Evolutionary conservation across 2,888 invertebrate genomes (phyloP).

Genomic region (Electrophaes corylata): DNA sequence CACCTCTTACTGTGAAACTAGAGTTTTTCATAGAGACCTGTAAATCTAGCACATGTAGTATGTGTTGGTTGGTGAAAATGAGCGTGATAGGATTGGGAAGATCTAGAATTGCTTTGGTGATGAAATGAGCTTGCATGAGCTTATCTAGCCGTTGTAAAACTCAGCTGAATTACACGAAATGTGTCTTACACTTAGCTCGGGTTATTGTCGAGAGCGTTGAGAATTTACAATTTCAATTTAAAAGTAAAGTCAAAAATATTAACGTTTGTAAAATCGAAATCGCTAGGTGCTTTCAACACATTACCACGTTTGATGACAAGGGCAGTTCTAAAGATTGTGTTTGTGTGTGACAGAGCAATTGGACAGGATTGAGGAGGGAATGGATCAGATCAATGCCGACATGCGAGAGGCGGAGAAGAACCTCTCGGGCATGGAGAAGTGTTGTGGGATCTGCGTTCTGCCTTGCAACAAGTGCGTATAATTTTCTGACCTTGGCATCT

Average conservation of each 20-base stretch:
- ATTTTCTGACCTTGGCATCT: background rate
- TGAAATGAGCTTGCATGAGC: conserved; percentile 62
- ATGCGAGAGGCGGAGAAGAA: conserved; percentile 99
- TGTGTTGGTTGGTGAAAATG: conserved; percentile 7
- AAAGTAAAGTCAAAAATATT: conserved; percentile 43
- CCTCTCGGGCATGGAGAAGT: conserved; percentile 99
- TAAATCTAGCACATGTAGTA: background rate
- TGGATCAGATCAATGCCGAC: conserved; percentile 99
- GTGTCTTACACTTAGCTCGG: conserved; percentile 79
- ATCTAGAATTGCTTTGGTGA: conserved; percentile 60
- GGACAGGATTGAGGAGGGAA: conserved; percentile 99
- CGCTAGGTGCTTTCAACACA: conserved; percentile 72
- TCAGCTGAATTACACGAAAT: conserved; percentile 49
- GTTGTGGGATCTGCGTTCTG: conserved; percentile 98
- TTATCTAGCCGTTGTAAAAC: conserved; percentile 55
- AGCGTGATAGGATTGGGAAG: conserved; percentile 44
- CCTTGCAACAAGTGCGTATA: conserved; percentile 97
- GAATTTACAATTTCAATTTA: conserved; percentile 73
- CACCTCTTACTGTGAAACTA: background rate
- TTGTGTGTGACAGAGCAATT: conserved; percentile 94
- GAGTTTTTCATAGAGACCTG: background rate
- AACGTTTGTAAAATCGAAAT: conserved; percentile 44
- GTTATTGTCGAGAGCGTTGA: conserved; percentile 82
- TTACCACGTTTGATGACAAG: conserved; percentile 49
- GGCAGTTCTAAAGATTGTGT: conserved; percentile 62